Evolutionary conservation across 2,797 vertebrate species (phyloP), one percentile per base, ranked within the genome.

Genomic region (Pterois miles): DNA sequence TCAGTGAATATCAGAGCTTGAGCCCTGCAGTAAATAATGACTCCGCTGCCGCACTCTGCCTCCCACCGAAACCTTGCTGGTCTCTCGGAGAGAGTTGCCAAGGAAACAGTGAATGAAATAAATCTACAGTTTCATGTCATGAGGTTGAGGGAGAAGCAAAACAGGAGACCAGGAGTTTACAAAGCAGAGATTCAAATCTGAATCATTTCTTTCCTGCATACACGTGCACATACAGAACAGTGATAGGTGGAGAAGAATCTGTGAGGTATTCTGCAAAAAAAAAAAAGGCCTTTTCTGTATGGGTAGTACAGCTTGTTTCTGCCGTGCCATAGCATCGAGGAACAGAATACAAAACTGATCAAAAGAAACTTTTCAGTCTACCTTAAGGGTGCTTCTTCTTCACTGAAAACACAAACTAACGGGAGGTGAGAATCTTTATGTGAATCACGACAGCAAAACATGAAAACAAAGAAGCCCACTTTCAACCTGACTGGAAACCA

Each of bases 71-170:
- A 89, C 88, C 91, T 90, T 22, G 76, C 84, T 76, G 81, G 85
- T 82, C 82, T 85, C 84, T 85, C 83, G 60, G 80, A 83, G 78
- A 89, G 89, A 89, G 94, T 96, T 95, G 91, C 93, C 94, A 93
- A 91, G 95, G 95, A 94, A 95, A 96, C 95, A 85, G 90, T 89
- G 90, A 93, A 91, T 92, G 82, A 91, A 93, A 93, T 91, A 90
- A 89, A 91, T 88, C 86, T 72, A 89, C 84, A 92, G 90, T 92
- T 91, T 86, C 78, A 86, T 91, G 90, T 93, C 88, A 91, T 85
- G 79, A 86, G 82, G 86, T 86, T 92, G 85, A 91, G 71, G 63
- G 78, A 84, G 79, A 84, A 77, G 69, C 81, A 67, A 89, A 81
- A 89, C 81, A 74, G 81, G 73, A 83, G 71, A 75, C 54, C 50